phyloP scores from a whole-genome alignment of 2,113 vertebrate genomes.

The Cavia porcellus region DNA sequence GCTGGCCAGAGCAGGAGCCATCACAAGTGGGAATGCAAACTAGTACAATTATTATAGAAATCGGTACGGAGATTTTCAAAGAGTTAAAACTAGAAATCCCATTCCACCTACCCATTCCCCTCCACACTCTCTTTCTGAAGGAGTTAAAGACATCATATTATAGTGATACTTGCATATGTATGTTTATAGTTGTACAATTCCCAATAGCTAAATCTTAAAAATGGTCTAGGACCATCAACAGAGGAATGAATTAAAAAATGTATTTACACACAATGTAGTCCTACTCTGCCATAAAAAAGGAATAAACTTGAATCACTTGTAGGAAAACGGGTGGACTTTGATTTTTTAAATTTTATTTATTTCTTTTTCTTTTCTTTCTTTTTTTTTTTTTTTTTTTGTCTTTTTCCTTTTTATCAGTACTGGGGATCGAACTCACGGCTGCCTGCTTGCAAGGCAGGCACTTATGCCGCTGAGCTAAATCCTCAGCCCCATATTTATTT shows the following conservation, averaged over 20 bases:
- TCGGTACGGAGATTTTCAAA: background rate
- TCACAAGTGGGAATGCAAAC: background rate
- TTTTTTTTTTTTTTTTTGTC: too few relatives aligned
- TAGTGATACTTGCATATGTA: background rate
- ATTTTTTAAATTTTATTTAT: too few relatives aligned
- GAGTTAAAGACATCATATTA: background rate
- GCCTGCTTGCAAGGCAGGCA: too few relatives aligned
- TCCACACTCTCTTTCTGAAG: background rate
- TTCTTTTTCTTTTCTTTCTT: too few relatives aligned
- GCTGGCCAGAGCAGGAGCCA: background rate
- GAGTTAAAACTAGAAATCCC: background rate
- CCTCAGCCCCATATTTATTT: too few relatives aligned
- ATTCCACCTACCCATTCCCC: background rate
- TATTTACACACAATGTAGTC: background rate
- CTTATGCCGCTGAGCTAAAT: too few relatives aligned
- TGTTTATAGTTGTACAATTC: background rate
- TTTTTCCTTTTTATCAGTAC: too few relatives aligned
- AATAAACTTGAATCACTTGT: background rate
- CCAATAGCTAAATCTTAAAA: background rate
- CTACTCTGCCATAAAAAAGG: background rate
- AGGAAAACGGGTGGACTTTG: background rate
- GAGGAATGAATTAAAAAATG: background rate
- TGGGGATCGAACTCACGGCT: too few relatives aligned
- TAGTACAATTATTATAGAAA: background rate
- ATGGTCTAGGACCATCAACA: background rate